Percentiles rank a stretch among this genome's conserved stretches.
Evolutionary conservation across 1,140 invertebrate species (phyloP).

Genomic region (Pseudobourletiella spinata): DNA sequence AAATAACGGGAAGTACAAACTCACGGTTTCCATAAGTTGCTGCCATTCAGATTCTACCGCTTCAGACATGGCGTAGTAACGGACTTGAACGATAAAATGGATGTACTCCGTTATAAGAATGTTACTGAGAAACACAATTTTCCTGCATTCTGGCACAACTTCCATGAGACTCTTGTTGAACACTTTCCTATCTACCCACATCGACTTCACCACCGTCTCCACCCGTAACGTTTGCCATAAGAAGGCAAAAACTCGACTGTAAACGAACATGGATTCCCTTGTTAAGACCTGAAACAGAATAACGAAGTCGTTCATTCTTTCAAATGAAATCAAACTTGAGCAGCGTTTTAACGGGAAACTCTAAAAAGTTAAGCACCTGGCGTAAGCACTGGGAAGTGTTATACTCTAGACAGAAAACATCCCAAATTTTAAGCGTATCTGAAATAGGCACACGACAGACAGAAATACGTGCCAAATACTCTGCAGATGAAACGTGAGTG

Average conservation of each 20-base stretch:
- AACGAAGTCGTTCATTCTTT: background rate
- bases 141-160: background rate
- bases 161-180: background rate
- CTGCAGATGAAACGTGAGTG: background rate
- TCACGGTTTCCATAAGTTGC: background rate
- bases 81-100: background rate
- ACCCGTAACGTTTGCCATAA: background rate
- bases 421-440: background rate
- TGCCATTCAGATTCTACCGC: constrained; percentile 3
- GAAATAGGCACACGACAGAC: background rate
- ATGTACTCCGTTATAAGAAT: background rate
- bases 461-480: background rate
- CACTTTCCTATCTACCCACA: constrained; percentile 1
- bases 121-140: background rate
- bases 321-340: background rate
- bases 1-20: background rate
- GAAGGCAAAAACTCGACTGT: background rate
- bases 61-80: constrained; percentile 8
- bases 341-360: too few species aligned
- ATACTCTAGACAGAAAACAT: constrained; percentile 7
- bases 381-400: background rate
- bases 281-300: constrained; percentile 3
- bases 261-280: background rate
- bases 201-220: background rate
- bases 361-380: too few species aligned